Conservation (phyloP, 2,113 vertebrate genomes). For the Oryzias woworae region DNA sequence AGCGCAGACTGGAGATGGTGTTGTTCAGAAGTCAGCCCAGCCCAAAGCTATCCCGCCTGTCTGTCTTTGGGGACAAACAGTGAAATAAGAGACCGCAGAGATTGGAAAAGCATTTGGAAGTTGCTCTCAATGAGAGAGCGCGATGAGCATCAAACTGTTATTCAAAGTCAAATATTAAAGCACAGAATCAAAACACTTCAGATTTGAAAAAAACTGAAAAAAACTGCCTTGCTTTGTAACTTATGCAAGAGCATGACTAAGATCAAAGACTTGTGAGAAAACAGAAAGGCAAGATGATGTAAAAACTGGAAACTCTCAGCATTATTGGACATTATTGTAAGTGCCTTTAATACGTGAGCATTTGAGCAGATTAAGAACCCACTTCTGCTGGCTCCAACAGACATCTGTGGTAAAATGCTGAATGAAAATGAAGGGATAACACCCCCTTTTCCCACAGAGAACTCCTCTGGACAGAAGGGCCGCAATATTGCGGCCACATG, state of each 20-base stretch:
- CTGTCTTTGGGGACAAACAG: constrained; percentile 66
- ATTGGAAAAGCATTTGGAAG: constrained; percentile 34
- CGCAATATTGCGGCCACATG: constrained; percentile 72
- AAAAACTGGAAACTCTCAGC: neutral
- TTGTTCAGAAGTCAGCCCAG: constrained; percentile 62
- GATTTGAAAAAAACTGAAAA: neutral
- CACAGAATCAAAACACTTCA: neutral
- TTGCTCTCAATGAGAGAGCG: constrained; percentile 26
- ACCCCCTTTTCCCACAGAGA: constrained; percentile 42
- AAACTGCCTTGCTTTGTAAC: too few relatives aligned
- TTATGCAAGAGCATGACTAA: too few relatives aligned
- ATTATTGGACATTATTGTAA: neutral
- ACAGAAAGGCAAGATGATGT: too few relatives aligned
- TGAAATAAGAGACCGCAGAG: constrained; percentile 45
- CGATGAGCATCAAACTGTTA: constrained; percentile 16
- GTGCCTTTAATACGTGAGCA: constrained; percentile 9
- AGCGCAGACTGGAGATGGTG: constrained; percentile 56
- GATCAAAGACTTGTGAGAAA: too few relatives aligned
- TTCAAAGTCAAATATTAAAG: neutral
- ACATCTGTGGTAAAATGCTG: constrained; percentile 22
- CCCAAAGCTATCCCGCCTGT: constrained; percentile 63
- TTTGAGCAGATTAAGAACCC: neutral
- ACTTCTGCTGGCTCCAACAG: constrained; percentile 18
- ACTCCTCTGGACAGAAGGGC: constrained; percentile 45
- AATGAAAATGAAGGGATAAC: constrained; percentile 38